These are phyloP conservation scores for Cheilosia vulpina DNA, from an alignment of 2,888 invertebrate genomes.

Conservation along the genomic window DNA sequence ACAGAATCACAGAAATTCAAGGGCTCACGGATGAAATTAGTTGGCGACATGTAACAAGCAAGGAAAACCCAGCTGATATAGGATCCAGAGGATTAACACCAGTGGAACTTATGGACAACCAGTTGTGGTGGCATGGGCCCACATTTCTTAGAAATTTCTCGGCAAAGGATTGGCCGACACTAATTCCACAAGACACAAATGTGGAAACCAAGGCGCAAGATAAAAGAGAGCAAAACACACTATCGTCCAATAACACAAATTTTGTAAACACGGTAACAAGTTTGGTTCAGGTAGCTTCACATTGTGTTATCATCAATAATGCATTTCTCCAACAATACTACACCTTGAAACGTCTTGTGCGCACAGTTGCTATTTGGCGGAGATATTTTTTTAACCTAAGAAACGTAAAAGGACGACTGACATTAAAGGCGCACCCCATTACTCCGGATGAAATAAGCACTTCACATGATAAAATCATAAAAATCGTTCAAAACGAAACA, in stretches of 20 bases:
- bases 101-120: background rate
- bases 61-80: constrained; percentile 18
- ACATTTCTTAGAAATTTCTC: background rate
- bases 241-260: background rate
- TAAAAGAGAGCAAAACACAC: background rate
- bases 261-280: background rate
- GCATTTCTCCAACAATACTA: background rate
- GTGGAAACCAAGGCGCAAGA: background rate
- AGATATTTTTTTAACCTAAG: background rate
- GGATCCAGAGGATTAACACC: constrained; percentile 13
- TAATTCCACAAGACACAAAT: background rate
- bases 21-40: no score
- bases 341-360: background rate
- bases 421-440: no score
- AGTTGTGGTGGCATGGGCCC: background rate
- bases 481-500: no score
- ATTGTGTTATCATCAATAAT: background rate
- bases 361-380: background rate
- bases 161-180: background rate
- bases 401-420: no score
- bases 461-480: no score
- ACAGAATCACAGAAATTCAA: background rate
- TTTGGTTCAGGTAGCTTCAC: background rate
- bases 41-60: no score
- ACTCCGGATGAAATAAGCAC: no score